Evolutionary conservation across 2,888 invertebrate species (phyloP).

Genomic region (Cylloceria caligata): DNA sequence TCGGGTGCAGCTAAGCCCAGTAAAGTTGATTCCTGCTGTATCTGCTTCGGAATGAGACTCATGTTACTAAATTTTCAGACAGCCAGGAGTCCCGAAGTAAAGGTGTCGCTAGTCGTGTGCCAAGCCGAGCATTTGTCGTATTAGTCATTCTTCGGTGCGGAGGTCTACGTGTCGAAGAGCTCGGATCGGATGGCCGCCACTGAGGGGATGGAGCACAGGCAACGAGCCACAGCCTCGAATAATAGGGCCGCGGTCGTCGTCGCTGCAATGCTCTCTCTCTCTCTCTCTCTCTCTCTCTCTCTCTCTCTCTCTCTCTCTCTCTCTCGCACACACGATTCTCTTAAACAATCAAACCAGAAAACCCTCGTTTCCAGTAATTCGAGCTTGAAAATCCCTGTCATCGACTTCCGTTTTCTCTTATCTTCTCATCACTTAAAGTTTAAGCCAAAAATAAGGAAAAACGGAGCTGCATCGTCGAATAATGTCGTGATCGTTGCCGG

Average conservation of each 20-base stretch:
- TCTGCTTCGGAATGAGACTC: neutral
- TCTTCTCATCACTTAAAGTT: neutral
- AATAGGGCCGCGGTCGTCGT: slow-evolving; percentile 26
- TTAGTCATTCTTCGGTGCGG: slow-evolving; percentile 27
- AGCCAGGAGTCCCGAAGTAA: neutral
- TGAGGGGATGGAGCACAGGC: slow-evolving; percentile 51
- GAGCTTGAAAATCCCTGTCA: neutral
- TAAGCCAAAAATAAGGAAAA: neutral
- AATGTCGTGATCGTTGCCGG: too few relatives aligned
- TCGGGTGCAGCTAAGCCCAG: neutral
- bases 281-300: neutral
- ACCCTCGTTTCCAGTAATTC: neutral
- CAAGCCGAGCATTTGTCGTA: slow-evolving; percentile 11
- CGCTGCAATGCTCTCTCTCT: neutral
- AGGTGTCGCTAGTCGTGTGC: slow-evolving; percentile 37
- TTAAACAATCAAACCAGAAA: neutral
- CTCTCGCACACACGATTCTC: slow-evolving; percentile 9
- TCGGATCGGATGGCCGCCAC: slow-evolving; percentile 72
- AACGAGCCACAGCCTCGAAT: slow-evolving; percentile 22
- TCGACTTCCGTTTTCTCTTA: neutral
- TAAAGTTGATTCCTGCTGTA: slow-evolving; percentile 32
- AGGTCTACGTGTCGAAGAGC: slow-evolving; percentile 75
- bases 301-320: neutral
- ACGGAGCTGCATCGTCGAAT: too few relatives aligned
- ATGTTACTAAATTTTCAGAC: neutral